These are phyloP conservation scores for Araneus ventricosus DNA, from an alignment of 1,140 invertebrate genomes.

Conservation along the genomic window DNA sequence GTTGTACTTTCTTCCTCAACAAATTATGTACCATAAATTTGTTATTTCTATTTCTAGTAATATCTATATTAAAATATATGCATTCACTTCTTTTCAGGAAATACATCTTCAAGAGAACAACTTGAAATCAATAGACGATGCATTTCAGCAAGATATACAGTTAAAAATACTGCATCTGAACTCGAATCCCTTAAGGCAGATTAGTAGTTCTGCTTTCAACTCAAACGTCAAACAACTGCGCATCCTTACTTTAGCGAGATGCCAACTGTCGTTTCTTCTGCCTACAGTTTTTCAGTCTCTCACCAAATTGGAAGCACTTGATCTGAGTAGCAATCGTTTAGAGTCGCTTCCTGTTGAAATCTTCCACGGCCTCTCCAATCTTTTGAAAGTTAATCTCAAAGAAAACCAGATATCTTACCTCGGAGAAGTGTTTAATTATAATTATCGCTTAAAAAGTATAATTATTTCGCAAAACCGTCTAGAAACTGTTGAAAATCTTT, in stretches of 20 bases:
- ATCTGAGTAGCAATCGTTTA: constrained; percentile 32
- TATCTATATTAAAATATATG: background rate
- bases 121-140: constrained; percentile 83
- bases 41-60: too few species aligned
- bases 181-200: background rate
- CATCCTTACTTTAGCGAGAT: background rate
- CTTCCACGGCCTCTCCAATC: constrained; percentile 1
- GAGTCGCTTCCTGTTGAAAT: background rate
- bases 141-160: constrained; percentile 80
- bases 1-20: too few species aligned
- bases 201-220: background rate
- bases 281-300: background rate
- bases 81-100: background rate
- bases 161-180: constrained; percentile 77
- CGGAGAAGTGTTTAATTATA: background rate
- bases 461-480: background rate
- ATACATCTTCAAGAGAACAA: background rate
- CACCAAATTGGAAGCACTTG: background rate
- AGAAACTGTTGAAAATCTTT: background rate
- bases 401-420: background rate
- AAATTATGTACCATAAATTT: too few species aligned
- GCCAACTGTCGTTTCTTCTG: background rate
- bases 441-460: background rate
- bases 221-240: background rate
- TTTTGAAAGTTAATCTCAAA: background rate